Base-by-base conservation (phyloP, 2,888 invertebrate species). In the Frankliniella fusca region DNA sequence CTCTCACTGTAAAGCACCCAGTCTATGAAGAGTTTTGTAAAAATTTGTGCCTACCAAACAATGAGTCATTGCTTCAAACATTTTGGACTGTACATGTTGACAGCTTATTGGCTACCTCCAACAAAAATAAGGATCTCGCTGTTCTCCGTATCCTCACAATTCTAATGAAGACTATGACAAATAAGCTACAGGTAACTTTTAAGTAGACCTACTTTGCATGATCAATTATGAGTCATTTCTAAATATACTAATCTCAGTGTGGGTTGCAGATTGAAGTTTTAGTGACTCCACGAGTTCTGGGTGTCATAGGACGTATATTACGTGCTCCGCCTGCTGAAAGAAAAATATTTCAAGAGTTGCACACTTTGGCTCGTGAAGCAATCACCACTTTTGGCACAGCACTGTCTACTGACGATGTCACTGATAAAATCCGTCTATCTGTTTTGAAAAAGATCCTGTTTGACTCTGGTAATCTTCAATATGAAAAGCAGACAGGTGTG, bases 381-480 rank as follows among this genome's bases (percentile, higher is more conserved):
- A n/a, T 70, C 11, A 23, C 20, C 11, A 8, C 23, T 2, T 5
- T 23, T 23, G 23, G 23, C 5, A 23, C 11, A n/a, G 70, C 23
- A 8, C 70, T 70, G 0, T 20, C 11, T 23, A 11, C 70, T 7
- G 70, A 70, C 11, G 70, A 70, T 23, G 70, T 23, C 23, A 20
- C 70, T 8, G 70, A 70, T n/a, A 70, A 70, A 70, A 23, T 70
- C 91, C 1, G 88, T 89, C 83, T 90, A 90, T 83, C 91, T 92
- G 48, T 81, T 81, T 27, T 27, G 80, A 83, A 92, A 90, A 85
- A 90, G 89, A 84, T 88, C 91, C 23, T 70, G 9, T 70, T 70
- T 23, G 61, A 61, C 18, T n/a, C 23, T 5, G n/a, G n/a, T 70
- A 23, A 70, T n/a, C 70, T 70, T 70, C 70, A 70, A 23, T 70